Conservation (phyloP, 2,888 invertebrate genomes). For the Epinotia nisella region DNA sequence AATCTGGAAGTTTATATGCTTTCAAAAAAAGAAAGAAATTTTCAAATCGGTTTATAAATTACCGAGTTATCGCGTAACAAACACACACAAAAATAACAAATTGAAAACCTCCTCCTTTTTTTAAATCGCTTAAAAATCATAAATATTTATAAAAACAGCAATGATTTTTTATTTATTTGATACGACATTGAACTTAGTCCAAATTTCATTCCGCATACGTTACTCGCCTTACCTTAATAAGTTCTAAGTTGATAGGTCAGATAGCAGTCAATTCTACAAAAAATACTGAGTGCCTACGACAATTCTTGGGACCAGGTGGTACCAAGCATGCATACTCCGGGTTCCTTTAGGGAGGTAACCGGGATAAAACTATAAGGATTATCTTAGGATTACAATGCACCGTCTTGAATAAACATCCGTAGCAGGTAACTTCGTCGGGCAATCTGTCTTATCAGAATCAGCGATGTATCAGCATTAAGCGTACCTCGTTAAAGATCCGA, state of each 20-base stretch:
- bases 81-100: too few species aligned
- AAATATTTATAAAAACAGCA: too few species aligned
- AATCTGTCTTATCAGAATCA: constrained; percentile 19
- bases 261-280: neutral
- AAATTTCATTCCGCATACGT: too few species aligned
- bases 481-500: constrained; percentile 44
- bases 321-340: too few species aligned
- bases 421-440: neutral
- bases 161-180: too few species aligned
- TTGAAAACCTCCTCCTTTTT: too few species aligned
- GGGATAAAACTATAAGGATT: neutral
- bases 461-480: constrained; percentile 40
- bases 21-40: too few species aligned
- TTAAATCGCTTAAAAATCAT: too few species aligned
- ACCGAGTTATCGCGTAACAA: too few species aligned
- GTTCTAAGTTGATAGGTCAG: neutral
- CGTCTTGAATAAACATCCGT: neutral
- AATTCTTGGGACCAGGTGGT: neutral
- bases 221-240: neutral
- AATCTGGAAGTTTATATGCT: too few species aligned
- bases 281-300: neutral
- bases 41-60: too few species aligned
- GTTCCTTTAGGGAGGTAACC: neutral
- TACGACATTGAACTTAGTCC: too few species aligned
- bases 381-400: constrained; percentile 3